Conservation (phyloP, 1,140 invertebrate genomes). For the Paramacrobiotus metropolitanus region DNA sequence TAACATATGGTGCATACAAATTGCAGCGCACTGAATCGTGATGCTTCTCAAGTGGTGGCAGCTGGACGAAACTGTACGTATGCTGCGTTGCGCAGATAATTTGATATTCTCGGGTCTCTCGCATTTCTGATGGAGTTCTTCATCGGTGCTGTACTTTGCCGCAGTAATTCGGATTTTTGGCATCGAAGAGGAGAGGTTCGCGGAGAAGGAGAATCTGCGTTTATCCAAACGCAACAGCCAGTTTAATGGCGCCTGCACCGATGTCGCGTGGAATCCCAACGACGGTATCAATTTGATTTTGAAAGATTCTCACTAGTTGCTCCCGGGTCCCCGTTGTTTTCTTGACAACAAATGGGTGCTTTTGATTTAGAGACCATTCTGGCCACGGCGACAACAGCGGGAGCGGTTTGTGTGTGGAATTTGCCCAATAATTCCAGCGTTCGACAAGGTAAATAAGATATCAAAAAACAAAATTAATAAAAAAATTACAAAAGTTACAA, state of each 20-base stretch:
- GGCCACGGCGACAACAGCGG: constrained; percentile 83
- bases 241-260: constrained; percentile 73
- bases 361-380: constrained; percentile 56
- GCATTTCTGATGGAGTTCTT: no score
- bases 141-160: no score
- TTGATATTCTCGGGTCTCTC: no score
- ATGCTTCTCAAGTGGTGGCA: background rate
- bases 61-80: background rate
- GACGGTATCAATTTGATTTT: constrained; percentile 29
- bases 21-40: constrained; percentile 1
- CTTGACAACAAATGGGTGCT: no score
- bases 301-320: background rate
- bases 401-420: constrained; percentile 89
- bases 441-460: constrained; percentile 73
- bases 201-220: constrained; percentile 59
- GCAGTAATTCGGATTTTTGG: constrained; percentile 68
- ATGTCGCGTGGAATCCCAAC: constrained; percentile 72
- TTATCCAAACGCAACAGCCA: constrained; percentile 32
- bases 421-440: constrained; percentile 53
- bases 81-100: no score
- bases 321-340: no score
- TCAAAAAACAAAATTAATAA: no score
- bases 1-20: no score
- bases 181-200: constrained; percentile 57
- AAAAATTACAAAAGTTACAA: no score